A percentile compares a stretch with the other conserved stretches of the same genome.
Evolutionary conservation across 2,797 vertebrate genomes (phyloP).

Genomic region (Schizopygopsis malacanthus): DNA sequence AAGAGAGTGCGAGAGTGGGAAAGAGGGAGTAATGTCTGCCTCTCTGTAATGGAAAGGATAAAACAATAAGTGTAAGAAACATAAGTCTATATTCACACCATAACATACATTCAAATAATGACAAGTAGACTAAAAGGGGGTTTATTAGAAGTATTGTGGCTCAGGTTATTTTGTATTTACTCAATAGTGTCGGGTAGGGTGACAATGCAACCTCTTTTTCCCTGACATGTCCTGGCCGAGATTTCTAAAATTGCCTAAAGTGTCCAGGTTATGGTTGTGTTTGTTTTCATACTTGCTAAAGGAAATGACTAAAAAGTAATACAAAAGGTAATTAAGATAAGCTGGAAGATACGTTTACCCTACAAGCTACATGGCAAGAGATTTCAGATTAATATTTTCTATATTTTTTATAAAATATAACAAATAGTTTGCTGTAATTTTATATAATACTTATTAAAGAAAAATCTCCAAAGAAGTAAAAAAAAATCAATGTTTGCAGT

Average conservation of each 20-base stretch:
- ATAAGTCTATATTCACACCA: background rate
- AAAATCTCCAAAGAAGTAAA: background rate
- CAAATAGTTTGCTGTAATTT: background rate
- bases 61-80: constrained; percentile 14
- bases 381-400: background rate
- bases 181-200: background rate
- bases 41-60: constrained; percentile 14
- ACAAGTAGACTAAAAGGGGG: background rate
- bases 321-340: background rate
- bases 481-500: background rate
- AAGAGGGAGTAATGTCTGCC: background rate
- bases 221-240: background rate
- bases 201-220: background rate
- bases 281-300: background rate
- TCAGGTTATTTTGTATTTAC: background rate
- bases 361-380: background rate
- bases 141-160: background rate
- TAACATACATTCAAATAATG: constrained; percentile 11
- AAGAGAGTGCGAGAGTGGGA: background rate
- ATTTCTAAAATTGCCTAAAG: constrained; percentile 3
- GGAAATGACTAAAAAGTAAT: background rate
- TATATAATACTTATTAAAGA: background rate
- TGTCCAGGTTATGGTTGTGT: background rate
- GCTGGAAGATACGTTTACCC: background rate
- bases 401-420: background rate